Conservation (phyloP, 2,113 vertebrate species). For the Thryonomys swinderianus region DNA sequence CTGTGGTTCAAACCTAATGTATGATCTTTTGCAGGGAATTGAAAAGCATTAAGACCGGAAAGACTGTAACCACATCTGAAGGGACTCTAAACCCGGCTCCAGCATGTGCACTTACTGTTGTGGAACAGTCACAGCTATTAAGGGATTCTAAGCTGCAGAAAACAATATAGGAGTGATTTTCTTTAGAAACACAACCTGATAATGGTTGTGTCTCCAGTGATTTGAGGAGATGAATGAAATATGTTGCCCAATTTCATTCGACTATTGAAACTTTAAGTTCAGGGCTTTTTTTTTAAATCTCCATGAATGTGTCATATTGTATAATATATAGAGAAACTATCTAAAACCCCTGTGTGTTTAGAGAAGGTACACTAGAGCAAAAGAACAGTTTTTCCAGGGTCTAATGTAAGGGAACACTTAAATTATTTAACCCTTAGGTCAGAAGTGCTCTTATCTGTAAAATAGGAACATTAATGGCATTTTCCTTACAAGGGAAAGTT, state of each 20-base stretch:
- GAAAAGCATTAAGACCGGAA: not conserved
- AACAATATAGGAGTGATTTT: not conserved
- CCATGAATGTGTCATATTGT: not conserved
- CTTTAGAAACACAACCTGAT: not conserved
- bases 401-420: not conserved
- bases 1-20: not conserved
- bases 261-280: not conserved
- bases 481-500: not conserved
- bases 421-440: not conserved
- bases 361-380: not conserved
- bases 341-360: not conserved
- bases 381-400: not conserved
- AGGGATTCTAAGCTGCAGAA: not conserved
- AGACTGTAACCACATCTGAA: not conserved
- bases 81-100: not conserved
- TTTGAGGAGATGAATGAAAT: not conserved
- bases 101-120: fast-evolving
- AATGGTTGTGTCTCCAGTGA: not conserved
- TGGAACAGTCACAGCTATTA: not conserved
- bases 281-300: not conserved
- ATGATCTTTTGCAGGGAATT: not conserved
- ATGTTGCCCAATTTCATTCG: not conserved
- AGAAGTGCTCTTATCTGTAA: not conserved
- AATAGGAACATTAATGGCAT: no score
- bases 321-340: not conserved